Conservation (phyloP, 2,888 invertebrate genomes). For the Xestia rhomboidea region DNA sequence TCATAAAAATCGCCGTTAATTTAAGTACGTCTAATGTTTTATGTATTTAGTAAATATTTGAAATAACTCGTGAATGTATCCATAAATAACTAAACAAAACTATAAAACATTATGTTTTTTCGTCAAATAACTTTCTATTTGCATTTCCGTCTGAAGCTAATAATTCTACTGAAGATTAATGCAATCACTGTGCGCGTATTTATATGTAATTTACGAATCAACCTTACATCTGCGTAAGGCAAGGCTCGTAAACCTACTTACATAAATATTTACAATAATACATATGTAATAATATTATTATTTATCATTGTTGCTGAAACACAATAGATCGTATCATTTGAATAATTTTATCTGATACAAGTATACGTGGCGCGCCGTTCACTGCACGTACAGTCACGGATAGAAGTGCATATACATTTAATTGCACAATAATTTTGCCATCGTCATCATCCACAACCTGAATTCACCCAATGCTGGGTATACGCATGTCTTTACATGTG, state of each 20-base stretch:
- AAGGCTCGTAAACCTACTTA: constrained; percentile 80
- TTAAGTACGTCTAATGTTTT: neutral
- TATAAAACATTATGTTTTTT: neutral
- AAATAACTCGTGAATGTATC: neutral
- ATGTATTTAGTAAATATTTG: neutral
- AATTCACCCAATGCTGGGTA: neutral
- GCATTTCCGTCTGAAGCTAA: constrained; percentile 40
- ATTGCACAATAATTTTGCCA: neutral
- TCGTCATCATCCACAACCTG: neutral
- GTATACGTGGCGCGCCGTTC: constrained; percentile 78
- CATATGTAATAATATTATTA: constrained; percentile 87
- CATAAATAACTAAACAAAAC: neutral
- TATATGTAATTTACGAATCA: constrained; percentile 53
- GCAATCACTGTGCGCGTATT: constrained; percentile 38
- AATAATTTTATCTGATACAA: constrained; percentile 89
- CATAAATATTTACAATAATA: constrained; percentile 86
- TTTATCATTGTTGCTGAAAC: constrained; percentile 89
- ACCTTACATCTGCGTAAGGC: constrained; percentile 53
- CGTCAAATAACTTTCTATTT: neutral
- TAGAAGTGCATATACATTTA: constrained; percentile 16
- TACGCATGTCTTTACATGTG: neutral
- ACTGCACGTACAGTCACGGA: constrained; percentile 60
- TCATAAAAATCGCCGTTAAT: neutral
- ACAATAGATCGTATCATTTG: constrained; percentile 90
- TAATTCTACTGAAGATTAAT: constrained; percentile 33